These are phyloP conservation scores for Danio jaintianensis DNA, from an alignment of 2,797 vertebrate genomes.

Conservation along the genomic window DNA sequence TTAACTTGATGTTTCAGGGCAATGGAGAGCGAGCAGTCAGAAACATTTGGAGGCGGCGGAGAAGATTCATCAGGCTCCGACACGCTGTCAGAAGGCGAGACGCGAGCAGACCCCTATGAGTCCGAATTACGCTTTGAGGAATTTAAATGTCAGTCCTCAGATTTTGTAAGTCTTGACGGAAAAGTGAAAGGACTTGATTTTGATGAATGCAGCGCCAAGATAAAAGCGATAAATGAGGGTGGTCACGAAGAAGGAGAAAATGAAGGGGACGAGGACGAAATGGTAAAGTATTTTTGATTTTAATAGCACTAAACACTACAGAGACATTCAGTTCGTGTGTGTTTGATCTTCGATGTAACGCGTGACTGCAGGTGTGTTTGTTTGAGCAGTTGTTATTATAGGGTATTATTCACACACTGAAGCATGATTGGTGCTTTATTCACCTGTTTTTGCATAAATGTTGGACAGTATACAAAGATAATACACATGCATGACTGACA, in stretches of 20 bases:
- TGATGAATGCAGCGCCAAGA: conserved; percentile 35
- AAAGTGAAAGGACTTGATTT: conserved; percentile 44
- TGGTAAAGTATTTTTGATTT: conserved; percentile 68
- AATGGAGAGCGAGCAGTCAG: conserved; percentile 56
- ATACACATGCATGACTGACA: not conserved
- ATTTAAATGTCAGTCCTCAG: conserved; percentile 34
- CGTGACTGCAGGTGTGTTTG: conserved; percentile 15
- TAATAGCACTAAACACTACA: not conserved
- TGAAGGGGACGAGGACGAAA: conserved; percentile 72
- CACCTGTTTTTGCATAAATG: no score
- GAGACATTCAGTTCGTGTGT: not conserved
- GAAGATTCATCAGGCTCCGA: conserved; percentile 62
- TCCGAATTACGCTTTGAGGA: conserved; percentile 30
- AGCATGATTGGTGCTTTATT: not conserved
- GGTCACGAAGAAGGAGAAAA: conserved; percentile 54
- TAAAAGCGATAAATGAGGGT: conserved; percentile 52
- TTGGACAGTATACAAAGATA: not conserved
- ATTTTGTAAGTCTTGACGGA: conserved; percentile 36
- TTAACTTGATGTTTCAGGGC: conserved; percentile 27
- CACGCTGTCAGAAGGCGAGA: conserved; percentile 70
- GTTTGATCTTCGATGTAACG: not conserved
- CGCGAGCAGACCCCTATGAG: not conserved
- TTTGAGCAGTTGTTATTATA: not conserved
- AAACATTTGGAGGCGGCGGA: conserved; percentile 47
- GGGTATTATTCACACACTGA: not conserved